Evolutionary conservation across 2,113 vertebrate species (phyloP).

Genomic region (Callithrix jacchus): DNA sequence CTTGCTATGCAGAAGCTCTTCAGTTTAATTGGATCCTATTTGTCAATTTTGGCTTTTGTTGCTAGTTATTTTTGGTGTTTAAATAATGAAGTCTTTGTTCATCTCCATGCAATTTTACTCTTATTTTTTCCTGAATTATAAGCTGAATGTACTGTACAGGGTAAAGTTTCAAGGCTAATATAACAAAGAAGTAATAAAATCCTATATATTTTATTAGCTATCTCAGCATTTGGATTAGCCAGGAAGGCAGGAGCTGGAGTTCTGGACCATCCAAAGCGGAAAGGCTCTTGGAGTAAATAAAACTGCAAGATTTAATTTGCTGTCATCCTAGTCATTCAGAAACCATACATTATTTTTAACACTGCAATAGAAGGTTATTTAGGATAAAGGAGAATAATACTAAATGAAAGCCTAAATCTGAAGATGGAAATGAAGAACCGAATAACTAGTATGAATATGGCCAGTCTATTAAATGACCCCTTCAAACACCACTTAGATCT

Average conservation of each 20-base stretch:
- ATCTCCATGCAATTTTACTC: background rate
- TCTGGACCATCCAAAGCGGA: background rate
- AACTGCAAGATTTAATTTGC: background rate
- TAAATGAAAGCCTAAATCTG: background rate
- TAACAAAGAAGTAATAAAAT: background rate
- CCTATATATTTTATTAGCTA: background rate
- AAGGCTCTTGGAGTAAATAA: background rate
- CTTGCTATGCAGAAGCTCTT: too few species aligned
- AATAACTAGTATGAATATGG: background rate
- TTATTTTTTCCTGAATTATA: background rate
- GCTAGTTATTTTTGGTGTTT: too few species aligned
- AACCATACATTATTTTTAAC: background rate
- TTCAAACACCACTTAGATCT: background rate
- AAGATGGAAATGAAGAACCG: background rate
- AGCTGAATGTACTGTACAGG: background rate
- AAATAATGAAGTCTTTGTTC: too few species aligned
- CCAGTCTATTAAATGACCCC: background rate
- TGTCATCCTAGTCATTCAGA: background rate
- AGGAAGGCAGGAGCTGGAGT: background rate
- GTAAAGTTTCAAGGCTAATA: background rate
- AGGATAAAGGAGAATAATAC: background rate
- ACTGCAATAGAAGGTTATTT: background rate
- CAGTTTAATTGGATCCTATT: too few species aligned
- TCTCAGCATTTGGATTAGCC: background rate
- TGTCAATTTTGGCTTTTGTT: too few species aligned